Evolutionary conservation across 37 sponge, comb jelly and placozoan genomes (phyloP), one percentile per base, ranked within the genome.

Genomic region (Oscarella lobularis): DNA sequence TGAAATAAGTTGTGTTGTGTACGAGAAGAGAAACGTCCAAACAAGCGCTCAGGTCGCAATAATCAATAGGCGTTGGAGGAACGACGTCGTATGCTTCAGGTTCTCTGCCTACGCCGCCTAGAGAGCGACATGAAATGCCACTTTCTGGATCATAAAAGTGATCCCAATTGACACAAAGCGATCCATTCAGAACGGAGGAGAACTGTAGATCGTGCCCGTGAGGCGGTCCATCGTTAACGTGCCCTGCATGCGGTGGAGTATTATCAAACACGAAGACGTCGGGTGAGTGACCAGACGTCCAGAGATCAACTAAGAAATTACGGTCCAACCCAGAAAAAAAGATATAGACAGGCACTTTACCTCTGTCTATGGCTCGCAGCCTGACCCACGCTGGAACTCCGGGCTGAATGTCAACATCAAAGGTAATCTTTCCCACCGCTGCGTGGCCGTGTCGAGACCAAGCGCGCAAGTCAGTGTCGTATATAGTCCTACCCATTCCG

Each of bases 321-420:
- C 33, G 33, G 14, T 31, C 6, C 33, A 31, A 30, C 30, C 30
- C 6, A n/a, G 33, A 31, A 14, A 69, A 30, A 6, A 32, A 9
- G 60, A 9, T 9, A 9, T 48, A 48, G 14, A 48, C 60, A 9
- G 9, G 20, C 14, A 72, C 73, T 36, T 36, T 40, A 92, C 93
- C 93, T 66, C 79, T 80, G 72, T 92, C 74, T 33, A 76, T 92
- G 0, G 81, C 93, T 39, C 83, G 82, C 27, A 92, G 40, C 41
- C 86, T 85, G n/a, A 88, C 78, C 67, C 70, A 92, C 3, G 78
- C 74, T 3, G 73, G 55, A 0, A 85, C 74, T 1, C 93, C 89
- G 66, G 87, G 82, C 1, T 86, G 89, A 5, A 92, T 78, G 1
- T 68, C 60, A 0, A 78, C 77, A 1, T 54, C 29, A 3, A 84